Conservation (phyloP, 1,140 invertebrate species). For the Drosophila pallidifrons region DNA sequence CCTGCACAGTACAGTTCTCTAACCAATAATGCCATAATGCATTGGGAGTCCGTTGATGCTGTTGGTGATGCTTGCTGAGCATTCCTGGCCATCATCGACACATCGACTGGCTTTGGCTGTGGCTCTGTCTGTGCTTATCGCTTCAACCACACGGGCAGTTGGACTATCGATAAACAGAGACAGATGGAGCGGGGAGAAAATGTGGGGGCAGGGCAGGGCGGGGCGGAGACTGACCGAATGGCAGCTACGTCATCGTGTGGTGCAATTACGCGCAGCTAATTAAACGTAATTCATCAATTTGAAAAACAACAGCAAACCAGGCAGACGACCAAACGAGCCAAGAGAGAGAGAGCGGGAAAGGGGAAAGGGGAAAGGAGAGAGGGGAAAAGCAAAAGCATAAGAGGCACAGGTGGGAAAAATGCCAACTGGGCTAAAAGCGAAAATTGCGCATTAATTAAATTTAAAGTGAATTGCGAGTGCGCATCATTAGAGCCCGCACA, state of each 20-base stretch:
- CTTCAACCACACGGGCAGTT: constrained; percentile 11
- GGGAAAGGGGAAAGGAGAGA: not conserved
- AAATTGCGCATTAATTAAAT: constrained; percentile 79
- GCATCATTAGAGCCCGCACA: constrained; percentile 74
- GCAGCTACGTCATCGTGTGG: constrained; percentile 28
- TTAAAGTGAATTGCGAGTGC: constrained; percentile 64
- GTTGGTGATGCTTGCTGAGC: not conserved
- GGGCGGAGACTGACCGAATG: constrained; percentile 17
- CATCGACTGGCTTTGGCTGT: not conserved
- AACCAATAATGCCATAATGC: constrained; percentile 25
- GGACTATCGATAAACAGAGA: not conserved
- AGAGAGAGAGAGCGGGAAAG: not conserved
- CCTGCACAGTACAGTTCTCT: constrained; percentile 7
- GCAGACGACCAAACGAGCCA: not conserved
- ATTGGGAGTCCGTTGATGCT: not conserved
- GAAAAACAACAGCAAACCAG: constrained; percentile 28
- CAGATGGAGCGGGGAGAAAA: not conserved
- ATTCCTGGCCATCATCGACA: not conserved
- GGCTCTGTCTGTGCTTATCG: constrained; percentile 29
- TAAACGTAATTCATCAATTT: constrained; percentile 71
- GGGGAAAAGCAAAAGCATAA: not conserved
- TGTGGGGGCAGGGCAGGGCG: not conserved
- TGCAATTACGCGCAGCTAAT: constrained; percentile 59
- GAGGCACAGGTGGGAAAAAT: constrained; percentile 33
- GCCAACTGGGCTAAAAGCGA: constrained; percentile 69